Evolutionary conservation across 2,797 vertebrate species (phyloP), one percentile per base, ranked within the genome.

Genomic region (Tragopan temminckii): DNA sequence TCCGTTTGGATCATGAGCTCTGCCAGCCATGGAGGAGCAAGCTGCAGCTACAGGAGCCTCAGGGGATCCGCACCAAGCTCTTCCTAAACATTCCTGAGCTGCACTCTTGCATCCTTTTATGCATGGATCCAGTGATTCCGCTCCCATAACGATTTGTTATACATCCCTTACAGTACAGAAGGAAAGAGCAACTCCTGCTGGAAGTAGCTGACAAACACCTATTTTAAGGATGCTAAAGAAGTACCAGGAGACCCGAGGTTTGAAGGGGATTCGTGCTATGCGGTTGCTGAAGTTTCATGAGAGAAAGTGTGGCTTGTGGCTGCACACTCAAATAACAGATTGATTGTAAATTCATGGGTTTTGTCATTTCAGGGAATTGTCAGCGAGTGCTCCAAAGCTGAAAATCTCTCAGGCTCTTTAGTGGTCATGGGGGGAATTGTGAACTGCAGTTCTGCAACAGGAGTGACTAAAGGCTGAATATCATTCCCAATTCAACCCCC

Each of bases 161-260:
- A 27, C 18, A 9, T 13, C 29, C 20, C 12, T 78, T 80, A 27
- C 6, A 62, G 48, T 5, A 14, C 0, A 0, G 59, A 48, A 89
- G 45, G n/a, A 75, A 80, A 78, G 50, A 78, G 40, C 45, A 84
- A 71, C 57, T 93, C 25, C 55, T 69, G 20, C 58, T 94, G 66
- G 35, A 78, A 80, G 42, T 19, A 62, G 48, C 84, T 61, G 62
- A 58, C 19, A 57, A 10, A 18, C 38, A 46, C 69, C 27, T 81
- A 16, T 46, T 66, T 81, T 27, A 64, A n/a, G 78, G 68, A 43
- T 72, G 50, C 61, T 76, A 68, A 20, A 43, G 50, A 5, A 16
- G 17, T 68, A 82, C 40, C 46, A 64, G 43, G n/a, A 81, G 61
- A 42, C 38, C 8, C 10, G 24, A 46, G 55, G 59, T 23, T 33